Evolutionary conservation across 2,113 vertebrate genomes (phyloP).

Genomic region (Pterophyllum scalare): DNA sequence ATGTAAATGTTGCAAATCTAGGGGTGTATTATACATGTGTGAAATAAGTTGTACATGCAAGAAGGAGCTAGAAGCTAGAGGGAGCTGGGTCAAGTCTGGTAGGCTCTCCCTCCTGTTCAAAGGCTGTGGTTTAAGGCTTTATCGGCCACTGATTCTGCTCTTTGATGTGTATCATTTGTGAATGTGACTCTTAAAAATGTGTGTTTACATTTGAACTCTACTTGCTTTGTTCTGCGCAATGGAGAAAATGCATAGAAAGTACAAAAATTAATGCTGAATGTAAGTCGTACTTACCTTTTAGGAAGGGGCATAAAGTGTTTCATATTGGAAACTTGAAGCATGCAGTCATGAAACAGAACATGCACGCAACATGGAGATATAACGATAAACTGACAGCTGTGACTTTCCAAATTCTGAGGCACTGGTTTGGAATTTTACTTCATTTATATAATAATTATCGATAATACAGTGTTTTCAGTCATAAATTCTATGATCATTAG

Average conservation of each 20-base stretch:
- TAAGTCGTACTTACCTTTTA: neutral
- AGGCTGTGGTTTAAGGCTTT: neutral
- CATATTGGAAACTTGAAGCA: neutral
- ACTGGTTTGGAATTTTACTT: neutral
- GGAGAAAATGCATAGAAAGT: neutral
- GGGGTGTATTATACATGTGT: neutral
- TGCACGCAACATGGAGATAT: too few species aligned
- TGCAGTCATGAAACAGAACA: neutral
- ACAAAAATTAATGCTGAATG: neutral
- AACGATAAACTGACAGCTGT: neutral
- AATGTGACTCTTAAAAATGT: neutral
- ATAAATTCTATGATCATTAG: neutral
- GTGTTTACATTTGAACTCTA: neutral
- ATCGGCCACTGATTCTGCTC: neutral
- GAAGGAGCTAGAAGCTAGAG: too few species aligned
- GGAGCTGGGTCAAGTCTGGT: neutral
- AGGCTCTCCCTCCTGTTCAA: neutral
- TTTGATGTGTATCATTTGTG: neutral
- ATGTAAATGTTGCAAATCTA: neutral
- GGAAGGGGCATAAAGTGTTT: neutral
- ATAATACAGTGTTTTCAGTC: neutral
- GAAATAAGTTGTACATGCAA: neutral
- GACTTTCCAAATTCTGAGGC: neutral
- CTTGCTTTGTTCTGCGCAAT: neutral
- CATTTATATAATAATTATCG: slow-evolving; percentile 8